phyloP scores from a whole-genome alignment of 2,113 vertebrate genomes.

The Phocoena sinus region DNA sequence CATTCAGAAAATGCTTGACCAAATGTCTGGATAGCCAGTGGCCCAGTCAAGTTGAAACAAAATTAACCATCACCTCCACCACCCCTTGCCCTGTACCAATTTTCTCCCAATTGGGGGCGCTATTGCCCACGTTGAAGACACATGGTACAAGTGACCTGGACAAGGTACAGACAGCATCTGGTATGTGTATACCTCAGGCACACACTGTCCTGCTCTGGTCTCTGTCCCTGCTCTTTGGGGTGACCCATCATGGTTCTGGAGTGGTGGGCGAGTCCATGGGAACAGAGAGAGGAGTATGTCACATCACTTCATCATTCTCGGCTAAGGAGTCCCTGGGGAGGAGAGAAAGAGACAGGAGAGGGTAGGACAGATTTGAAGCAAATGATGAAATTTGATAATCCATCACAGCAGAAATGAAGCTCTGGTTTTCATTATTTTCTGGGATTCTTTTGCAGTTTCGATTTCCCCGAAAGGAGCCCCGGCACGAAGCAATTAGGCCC shows the following conservation, averaged over 20 bases:
- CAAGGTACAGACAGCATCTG: neutral
- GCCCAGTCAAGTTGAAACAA: neutral
- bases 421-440: neutral
- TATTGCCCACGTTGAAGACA: neutral
- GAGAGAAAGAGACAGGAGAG: neutral
- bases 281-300: neutral
- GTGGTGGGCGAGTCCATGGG: neutral
- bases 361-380: neutral
- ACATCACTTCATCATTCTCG: neutral
- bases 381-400: neutral
- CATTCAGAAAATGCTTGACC: neutral
- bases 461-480: neutral
- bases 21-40: neutral
- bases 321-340: neutral
- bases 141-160: fast-evolving
- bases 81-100: neutral
- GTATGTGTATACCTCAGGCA: no score
- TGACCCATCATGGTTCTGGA: no score
- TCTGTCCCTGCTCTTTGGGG: neutral
- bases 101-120: neutral
- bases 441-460: neutral
- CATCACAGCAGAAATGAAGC: neutral
- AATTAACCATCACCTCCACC: neutral
- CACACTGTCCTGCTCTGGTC: neutral
- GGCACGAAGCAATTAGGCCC: neutral